Base-by-base conservation (phyloP, 2,113 vertebrate species). In the Amblyopsis rosae region DNA sequence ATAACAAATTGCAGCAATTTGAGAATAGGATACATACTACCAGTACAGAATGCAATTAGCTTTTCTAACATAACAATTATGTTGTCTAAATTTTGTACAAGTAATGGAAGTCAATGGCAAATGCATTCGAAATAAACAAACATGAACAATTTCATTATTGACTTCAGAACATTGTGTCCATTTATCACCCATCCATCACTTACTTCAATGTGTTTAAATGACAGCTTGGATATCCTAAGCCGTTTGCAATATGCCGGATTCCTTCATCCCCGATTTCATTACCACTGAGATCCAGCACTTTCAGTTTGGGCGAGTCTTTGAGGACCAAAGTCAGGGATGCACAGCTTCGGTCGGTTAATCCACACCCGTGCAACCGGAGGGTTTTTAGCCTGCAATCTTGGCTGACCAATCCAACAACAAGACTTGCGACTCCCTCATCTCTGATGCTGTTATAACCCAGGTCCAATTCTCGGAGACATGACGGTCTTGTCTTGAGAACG, bases 371-470 rank as follows among this genome's bases (percentile, higher is more conserved):
- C 55, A 87, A 35, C n/a, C 75, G 51, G 19, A 88, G 70, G 0
- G 5, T 49, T 54, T 82, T 71, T 49, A 88, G 73, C 11, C 59
- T 62, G 72, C 83, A 82, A 6, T 67, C 46, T 45, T 9, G 0
- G 41, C 72, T n/a, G 0, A 3, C 62, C 65, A 88, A n/a, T 12
- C 83, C 81, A 16, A 57, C 41, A 9, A 56, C 48, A 0, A 88
- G 77, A 1, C 19, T 35, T 9, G 9, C 2, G 26, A 84, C 73
- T 26, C 83, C 87, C 2, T 3, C 1, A 53, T 79, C 73, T 3
- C 54, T 66, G 65, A 88, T 78, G 73, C 54, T 80, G 79, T 83
- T 88, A 70, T 75, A 86, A 6, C 79, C 79, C 59, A 88, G 77
- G 70, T 88, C 83, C 59, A 88, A 80, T 45, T 82, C 73, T 26